Base-by-base conservation (phyloP, 2,113 vertebrate genomes). In the Proterorhinus semilunaris region DNA sequence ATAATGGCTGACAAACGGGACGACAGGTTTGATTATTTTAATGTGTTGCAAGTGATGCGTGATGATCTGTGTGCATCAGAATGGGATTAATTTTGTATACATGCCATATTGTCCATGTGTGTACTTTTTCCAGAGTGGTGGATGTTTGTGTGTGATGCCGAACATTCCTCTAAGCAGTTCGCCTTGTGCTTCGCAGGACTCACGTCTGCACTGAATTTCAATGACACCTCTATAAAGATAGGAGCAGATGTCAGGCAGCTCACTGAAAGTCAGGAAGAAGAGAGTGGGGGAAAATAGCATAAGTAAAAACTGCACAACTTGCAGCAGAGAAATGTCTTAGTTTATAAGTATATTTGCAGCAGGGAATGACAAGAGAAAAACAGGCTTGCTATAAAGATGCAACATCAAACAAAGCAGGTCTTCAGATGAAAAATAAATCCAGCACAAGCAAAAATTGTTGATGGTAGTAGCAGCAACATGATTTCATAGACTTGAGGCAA, bases 171-270 rank as follows among this genome's bases (percentile, higher is more conserved):
- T 71, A 74, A 89, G 80, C 75, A 76, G 53, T 68, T 85, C 75
- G 86, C 68, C 79, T 70, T 81, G 68, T 82, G 66, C 79, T 83
- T 84, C 77, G 68, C 83, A 85, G 74, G 77, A 79, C 75, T 87
- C 72, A 51, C 67, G 72, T 77, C 83, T 89, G 83, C 74, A 66
- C 80, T 83, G 88, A 89, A 91, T 91, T 88, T 89, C 83, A 89
- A 89, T 86, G 77, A 75, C 84, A 87, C 70, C 74, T 76, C 83
- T 74, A 87, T 86, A 82, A 87, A 91, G 85, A 87, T 72, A 68
- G 79, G 78, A 88, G 83, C 83, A 88, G 86, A 87, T 88, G 88
- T 87, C 83, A 83, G 79, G 74, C 79, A 77, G 75, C 83, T 85
- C 57, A 42, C 72, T 77, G 85, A 80, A 86, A 88, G 78, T 86